These are phyloP conservation scores for Euwallacea similis DNA, from an alignment of 1,140 invertebrate genomes.

Conservation along the genomic window DNA sequence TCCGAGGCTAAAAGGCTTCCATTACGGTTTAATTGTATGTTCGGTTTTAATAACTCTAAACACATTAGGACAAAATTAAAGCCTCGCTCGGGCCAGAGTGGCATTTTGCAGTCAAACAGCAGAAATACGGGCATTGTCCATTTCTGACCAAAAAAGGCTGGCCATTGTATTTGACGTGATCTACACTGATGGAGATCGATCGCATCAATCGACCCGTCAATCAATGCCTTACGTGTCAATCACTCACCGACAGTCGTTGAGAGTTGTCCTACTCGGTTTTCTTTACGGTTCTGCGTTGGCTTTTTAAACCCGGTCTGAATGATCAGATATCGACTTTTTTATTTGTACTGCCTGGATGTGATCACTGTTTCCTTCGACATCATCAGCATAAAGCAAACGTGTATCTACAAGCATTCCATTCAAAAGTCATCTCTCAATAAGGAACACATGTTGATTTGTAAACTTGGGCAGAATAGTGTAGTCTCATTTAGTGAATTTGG, in stretches of 20 bases:
- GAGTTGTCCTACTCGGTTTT: conserved; percentile 48
- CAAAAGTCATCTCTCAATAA: conserved; percentile 10
- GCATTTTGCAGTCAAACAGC: too few relatives aligned
- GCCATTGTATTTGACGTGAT: conserved; percentile 47
- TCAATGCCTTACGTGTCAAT: conserved; percentile 53
- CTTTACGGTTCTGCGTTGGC: conserved; percentile 41
- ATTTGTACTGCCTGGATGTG: conserved; percentile 15
- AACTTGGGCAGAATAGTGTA: background rate
- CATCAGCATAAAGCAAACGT: conserved; percentile 1
- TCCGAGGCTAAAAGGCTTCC: conserved; percentile 21
- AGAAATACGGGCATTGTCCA: too few relatives aligned
- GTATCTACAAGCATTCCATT: conserved; percentile 1
- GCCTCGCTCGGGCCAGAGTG: too few relatives aligned
- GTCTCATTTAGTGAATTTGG: too few relatives aligned
- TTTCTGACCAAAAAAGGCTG: conserved; percentile 41
- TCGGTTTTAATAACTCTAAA: background rate
- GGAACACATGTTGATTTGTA: too few relatives aligned
- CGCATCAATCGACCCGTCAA: conserved; percentile 53
- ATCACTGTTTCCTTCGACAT: conserved; percentile 9
- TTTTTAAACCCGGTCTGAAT: conserved; percentile 18
- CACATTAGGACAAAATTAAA: too few relatives aligned
- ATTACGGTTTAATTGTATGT: conserved; percentile 13
- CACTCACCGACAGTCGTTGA: conserved; percentile 51
- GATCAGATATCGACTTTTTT: conserved; percentile 29
- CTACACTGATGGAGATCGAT: conserved; percentile 53